phyloP scores from a whole-genome alignment of 2,113 vertebrate genomes.

The Silurus meridionalis region DNA sequence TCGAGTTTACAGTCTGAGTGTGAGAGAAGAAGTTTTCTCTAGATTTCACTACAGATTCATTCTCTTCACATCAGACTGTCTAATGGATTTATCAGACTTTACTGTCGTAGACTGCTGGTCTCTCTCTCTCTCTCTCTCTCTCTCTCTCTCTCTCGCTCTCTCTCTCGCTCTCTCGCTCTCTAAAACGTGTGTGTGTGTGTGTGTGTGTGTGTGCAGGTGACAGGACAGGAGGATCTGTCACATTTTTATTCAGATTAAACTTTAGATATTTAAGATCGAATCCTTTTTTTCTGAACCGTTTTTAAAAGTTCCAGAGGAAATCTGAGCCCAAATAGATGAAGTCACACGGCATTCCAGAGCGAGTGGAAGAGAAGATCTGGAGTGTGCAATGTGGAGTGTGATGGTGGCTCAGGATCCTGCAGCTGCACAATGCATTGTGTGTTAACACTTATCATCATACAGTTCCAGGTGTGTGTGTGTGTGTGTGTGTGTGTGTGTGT shows the following conservation, averaged over 20 bases:
- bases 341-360: conserved; percentile 55
- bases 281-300: background rate
- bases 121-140: background rate
- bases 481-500: conserved; percentile 12
- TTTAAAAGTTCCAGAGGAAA: conserved; percentile 41
- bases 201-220: background rate
- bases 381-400: background rate
- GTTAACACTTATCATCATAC: too few relatives aligned
- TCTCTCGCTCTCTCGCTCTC: background rate
- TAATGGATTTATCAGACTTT: conserved; percentile 4
- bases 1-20: background rate
- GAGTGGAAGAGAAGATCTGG: conserved; percentile 21
- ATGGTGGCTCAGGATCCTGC: background rate
- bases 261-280: background rate
- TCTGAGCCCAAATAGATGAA: conserved; percentile 55
- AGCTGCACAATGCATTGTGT: background rate
- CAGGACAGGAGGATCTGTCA: background rate
- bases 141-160: background rate
- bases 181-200: background rate
- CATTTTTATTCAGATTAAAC: background rate
- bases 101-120: background rate
- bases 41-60: background rate
- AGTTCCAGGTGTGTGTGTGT: background rate
- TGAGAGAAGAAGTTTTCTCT: too few relatives aligned
- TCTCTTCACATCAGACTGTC: background rate